Percentiles rank a stretch among this genome's conserved stretches.
These are phyloP conservation scores for Entosphenus tridentatus DNA, from an alignment of 2,113 vertebrate genomes.

Conservation along the genomic window DNA sequence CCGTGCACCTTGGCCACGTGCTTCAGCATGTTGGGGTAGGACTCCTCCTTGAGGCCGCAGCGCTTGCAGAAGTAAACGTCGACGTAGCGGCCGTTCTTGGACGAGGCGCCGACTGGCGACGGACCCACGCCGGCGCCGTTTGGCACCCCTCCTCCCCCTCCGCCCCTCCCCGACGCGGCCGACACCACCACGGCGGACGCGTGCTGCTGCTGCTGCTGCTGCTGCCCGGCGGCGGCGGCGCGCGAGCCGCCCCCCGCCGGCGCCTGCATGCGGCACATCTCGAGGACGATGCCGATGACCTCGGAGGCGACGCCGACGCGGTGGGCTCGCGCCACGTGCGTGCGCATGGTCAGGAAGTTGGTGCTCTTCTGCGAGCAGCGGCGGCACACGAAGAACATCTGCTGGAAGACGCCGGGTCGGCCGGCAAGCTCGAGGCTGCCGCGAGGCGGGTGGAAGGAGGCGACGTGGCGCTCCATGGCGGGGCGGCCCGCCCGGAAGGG, in stretches of 20 bases:
- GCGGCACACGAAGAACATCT: neutral
- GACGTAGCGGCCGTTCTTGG: constrained; percentile 1
- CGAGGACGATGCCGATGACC: neutral
- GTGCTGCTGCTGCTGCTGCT: too few relatives aligned
- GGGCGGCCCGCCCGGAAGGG: neutral
- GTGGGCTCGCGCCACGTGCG: neutral
- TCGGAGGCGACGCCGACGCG: neutral
- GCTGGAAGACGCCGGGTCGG: neutral
- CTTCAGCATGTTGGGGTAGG: neutral
- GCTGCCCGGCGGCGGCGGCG: too few relatives aligned
- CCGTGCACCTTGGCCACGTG: neutral
- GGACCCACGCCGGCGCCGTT: too few relatives aligned
- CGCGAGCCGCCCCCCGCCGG: neutral
- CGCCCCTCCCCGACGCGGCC: too few relatives aligned
- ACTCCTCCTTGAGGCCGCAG: neutral
- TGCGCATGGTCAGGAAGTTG: neutral
- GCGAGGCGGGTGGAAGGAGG: neutral
- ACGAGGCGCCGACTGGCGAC: neutral
- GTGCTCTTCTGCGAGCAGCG: constrained; percentile 1
- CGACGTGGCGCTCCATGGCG: constrained; percentile 1
- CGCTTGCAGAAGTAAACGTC: constrained; percentile 3
- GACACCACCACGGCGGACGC: too few relatives aligned
- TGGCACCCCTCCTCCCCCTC: too few relatives aligned
- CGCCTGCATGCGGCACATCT: neutral
- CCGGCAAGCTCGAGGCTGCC: neutral